Evolutionary conservation across 2,113 vertebrate species (phyloP).

Genomic region (Okapia johnstoni): DNA sequence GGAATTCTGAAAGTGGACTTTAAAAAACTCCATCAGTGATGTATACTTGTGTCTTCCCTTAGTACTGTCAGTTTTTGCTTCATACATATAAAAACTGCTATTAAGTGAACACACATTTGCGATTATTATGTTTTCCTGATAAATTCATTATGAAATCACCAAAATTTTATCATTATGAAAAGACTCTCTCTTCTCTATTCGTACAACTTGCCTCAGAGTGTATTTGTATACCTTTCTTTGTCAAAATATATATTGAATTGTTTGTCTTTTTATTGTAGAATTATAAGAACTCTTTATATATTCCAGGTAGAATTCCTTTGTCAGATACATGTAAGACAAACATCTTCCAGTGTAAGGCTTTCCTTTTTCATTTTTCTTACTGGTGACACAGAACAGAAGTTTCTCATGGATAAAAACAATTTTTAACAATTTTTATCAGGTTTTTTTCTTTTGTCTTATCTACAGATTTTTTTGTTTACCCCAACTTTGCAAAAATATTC

Average conservation of each 20-base stretch:
- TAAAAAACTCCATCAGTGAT: not conserved
- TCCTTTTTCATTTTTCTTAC: not conserved
- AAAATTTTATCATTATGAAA: not conserved
- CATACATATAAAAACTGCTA: not conserved
- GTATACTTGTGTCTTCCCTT: not conserved
- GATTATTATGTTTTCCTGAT: not conserved
- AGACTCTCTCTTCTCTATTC: not conserved
- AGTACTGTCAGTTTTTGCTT: not conserved
- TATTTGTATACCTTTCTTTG: not conserved
- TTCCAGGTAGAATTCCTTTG: not conserved
- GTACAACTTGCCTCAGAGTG: not conserved
- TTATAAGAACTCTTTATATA: not conserved
- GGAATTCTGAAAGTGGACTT: not conserved
- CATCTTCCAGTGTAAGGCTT: not conserved
- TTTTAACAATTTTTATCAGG: not conserved
- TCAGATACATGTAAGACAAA: not conserved
- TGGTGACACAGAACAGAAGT: not conserved
- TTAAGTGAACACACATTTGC: not conserved
- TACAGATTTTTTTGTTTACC: not conserved
- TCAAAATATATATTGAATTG: conserved; percentile 19
- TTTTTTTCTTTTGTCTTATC: not conserved
- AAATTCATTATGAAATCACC: not conserved
- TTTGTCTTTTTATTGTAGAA: not conserved
- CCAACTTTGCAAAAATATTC: not conserved
- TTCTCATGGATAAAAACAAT: not conserved